Evolutionary conservation across 2,113 vertebrate genomes (phyloP).

Genomic region (Cebidichthys violaceus): DNA sequence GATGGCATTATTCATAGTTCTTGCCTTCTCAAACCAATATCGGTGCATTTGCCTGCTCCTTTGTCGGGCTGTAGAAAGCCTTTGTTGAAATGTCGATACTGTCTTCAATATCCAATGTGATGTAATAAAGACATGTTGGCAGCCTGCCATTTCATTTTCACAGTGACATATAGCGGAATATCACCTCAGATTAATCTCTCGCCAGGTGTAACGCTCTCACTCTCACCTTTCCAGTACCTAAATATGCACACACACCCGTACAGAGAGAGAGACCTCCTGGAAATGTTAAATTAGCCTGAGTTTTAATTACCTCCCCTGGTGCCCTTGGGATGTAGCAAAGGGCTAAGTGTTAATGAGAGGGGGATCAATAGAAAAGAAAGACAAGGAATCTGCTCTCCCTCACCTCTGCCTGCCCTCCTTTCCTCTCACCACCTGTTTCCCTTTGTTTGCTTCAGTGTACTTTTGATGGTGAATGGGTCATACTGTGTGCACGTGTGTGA

Average conservation of each 20-base stretch:
- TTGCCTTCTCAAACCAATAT: conserved; percentile 2
- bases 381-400: conserved; percentile 60
- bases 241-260: background rate
- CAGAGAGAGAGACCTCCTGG: conserved; percentile 36
- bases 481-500: background rate
- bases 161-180: conserved; percentile 4
- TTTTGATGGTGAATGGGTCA: conserved; percentile 46
- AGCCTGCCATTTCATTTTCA: conserved; percentile 58
- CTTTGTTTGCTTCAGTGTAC: conserved; percentile 26
- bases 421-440: conserved; percentile 50
- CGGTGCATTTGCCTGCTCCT: conserved; percentile 1
- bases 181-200: conserved; percentile 46
- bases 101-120: conserved; percentile 32
- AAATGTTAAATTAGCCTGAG: conserved; percentile 75
- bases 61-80: conserved; percentile 5
- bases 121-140: conserved; percentile 35
- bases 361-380: conserved; percentile 74
- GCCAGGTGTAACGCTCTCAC: conserved; percentile 39
- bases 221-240: conserved; percentile 11
- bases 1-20: conserved; percentile 4
- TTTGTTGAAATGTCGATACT: conserved; percentile 54
- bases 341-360: conserved; percentile 76
- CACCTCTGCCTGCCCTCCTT: conserved; percentile 45
- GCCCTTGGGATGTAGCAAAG: conserved; percentile 72
- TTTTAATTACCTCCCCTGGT: conserved; percentile 78